Conservation (phyloP, 2,113 vertebrate genomes). For the Pholis gunnellus region DNA sequence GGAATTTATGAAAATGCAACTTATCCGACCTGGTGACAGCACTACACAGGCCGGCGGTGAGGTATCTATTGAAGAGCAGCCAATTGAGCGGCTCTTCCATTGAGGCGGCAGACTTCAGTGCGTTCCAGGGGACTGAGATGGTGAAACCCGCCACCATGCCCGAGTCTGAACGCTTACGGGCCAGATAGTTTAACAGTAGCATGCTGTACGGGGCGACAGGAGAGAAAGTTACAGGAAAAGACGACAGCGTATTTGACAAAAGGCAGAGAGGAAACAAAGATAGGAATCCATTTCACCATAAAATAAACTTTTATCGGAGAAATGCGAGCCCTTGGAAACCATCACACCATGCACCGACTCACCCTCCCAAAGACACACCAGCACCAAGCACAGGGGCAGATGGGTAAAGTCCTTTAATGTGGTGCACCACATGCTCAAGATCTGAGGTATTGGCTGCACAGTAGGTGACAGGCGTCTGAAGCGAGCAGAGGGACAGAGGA, state of each 20-base stretch:
- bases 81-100: slow-evolving; percentile 88
- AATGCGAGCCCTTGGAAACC: background rate
- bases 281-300: background rate
- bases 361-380: slow-evolving; percentile 91
- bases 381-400: slow-evolving; percentile 83
- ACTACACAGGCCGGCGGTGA: slow-evolving; percentile 70
- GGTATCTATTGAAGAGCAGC: slow-evolving; percentile 85
- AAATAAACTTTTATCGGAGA: background rate
- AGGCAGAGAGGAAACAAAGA: background rate
- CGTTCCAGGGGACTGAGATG: slow-evolving; percentile 86
- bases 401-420: slow-evolving; percentile 79
- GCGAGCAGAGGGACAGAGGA: slow-evolving; percentile 17
- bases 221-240: background rate
- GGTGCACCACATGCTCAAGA: slow-evolving; percentile 81
- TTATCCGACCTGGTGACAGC: slow-evolving; percentile 71
- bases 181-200: slow-evolving; percentile 87
- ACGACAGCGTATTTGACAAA: background rate
- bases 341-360: slow-evolving; percentile 53
- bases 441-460: slow-evolving; percentile 87
- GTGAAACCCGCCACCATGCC: slow-evolving; percentile 84
- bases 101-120: slow-evolving; percentile 79
- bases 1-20: background rate
- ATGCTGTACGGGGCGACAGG: slow-evolving; percentile 73
- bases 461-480: slow-evolving; percentile 86
- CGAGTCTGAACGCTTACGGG: slow-evolving; percentile 57